A percentile compares a stretch with the other conserved stretches of the same genome.
Conservation (phyloP, 2,888 invertebrate genomes). For the Galeopsomyia nigrocyanea region DNA sequence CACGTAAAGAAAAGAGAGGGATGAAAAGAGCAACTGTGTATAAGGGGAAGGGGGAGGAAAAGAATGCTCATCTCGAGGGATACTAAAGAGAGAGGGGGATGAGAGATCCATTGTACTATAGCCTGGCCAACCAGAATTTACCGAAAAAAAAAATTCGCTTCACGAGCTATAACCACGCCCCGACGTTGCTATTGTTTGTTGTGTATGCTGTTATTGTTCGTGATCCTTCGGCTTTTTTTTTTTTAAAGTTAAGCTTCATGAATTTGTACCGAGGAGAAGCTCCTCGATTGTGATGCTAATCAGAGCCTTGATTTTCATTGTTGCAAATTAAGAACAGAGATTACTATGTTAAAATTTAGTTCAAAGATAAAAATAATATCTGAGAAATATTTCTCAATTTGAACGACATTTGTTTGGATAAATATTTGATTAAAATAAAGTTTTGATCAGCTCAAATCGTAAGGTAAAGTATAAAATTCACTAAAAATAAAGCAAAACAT, state of each 20-base stretch:
- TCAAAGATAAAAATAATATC: too few species aligned
- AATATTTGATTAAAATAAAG: too few species aligned
- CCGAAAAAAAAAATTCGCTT: constrained; percentile 51
- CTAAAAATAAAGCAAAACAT: too few species aligned
- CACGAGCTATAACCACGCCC: constrained; percentile 37
- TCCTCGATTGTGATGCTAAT: too few species aligned
- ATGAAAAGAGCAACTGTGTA: constrained; percentile 44
- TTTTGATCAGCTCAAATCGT: too few species aligned
- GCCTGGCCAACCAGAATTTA: constrained; percentile 62
- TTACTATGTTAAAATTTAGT: too few species aligned
- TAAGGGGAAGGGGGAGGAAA: neutral
- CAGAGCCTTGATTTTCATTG: too few species aligned
- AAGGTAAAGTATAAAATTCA: too few species aligned
- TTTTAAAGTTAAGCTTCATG: neutral
- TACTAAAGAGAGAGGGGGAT: constrained; percentile 19
- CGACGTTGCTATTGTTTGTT: constrained; percentile 12
- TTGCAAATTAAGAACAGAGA: too few species aligned
- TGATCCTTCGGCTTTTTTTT: neutral
- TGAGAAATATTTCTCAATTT: too few species aligned
- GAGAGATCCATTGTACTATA: constrained; percentile 44
- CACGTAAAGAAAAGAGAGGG: constrained; percentile 45
- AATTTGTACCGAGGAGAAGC: neutral
- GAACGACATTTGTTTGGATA: too few species aligned
- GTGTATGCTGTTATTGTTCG: constrained; percentile 1
- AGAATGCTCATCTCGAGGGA: constrained; percentile 28